These are phyloP conservation scores for Bacillus rossius DNA, from an alignment of 1,140 invertebrate genomes.

Conservation along the genomic window DNA sequence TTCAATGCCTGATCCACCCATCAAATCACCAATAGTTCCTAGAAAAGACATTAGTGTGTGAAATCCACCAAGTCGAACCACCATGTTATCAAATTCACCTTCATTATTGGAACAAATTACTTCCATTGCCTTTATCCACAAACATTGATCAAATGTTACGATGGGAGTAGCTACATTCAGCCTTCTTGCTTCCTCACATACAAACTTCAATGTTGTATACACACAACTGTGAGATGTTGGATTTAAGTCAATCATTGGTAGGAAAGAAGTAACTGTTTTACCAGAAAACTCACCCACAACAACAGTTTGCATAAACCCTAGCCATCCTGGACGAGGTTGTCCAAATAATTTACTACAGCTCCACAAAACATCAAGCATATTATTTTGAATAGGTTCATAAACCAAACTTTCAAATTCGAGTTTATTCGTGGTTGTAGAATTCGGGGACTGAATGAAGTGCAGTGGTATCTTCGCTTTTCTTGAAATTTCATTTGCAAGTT, in stretches of 20 bases:
- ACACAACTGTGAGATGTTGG: no score
- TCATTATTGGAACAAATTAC: constrained; percentile 27
- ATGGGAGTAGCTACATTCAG: constrained; percentile 19
- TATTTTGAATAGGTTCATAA: neutral
- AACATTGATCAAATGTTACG: constrained; percentile 31
- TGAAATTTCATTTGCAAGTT: neutral
- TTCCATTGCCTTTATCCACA: constrained; percentile 42
- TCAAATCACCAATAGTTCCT: constrained; percentile 39
- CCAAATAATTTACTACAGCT: no score
- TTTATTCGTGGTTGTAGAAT: neutral
- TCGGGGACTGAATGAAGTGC: neutral
- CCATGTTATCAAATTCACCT: constrained; percentile 11
- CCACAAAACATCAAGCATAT: no score
- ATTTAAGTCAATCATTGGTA: no score
- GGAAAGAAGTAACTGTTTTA: constrained; percentile 10
- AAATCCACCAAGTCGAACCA: constrained; percentile 30
- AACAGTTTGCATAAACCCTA: constrained; percentile 28
- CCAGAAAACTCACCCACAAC: constrained; percentile 20
- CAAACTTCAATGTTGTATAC: constrained; percentile 21
- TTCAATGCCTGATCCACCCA: constrained; percentile 38
- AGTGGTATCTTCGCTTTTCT: neutral
- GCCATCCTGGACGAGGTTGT: constrained; percentile 25
- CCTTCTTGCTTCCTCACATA: constrained; percentile 11
- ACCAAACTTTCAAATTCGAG: neutral
- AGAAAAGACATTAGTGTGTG: constrained; percentile 39